phyloP scores from a whole-genome alignment of 2,113 vertebrate genomes.

The Rhinogobius similis region DNA sequence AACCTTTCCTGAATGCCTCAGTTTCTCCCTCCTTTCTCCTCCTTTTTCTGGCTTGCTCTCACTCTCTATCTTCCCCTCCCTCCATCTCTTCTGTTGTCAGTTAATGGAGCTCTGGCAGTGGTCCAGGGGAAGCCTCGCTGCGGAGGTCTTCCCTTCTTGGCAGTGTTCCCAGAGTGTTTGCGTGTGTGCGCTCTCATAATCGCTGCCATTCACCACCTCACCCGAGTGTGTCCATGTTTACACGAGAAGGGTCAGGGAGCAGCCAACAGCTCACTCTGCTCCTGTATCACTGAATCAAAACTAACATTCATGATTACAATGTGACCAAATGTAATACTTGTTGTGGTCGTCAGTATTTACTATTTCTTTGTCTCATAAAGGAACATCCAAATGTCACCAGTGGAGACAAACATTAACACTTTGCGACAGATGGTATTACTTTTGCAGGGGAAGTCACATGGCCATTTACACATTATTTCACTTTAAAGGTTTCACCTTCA shows the following conservation, averaged over 20 bases:
- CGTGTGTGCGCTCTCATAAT: conserved; percentile 69
- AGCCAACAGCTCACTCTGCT: conserved; percentile 68
- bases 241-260: conserved; percentile 74
- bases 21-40: conserved; percentile 1
- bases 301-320: background rate
- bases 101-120: conserved; percentile 66
- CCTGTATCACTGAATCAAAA: conserved; percentile 14
- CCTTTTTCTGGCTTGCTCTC: conserved; percentile 17
- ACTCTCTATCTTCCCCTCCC: conserved; percentile 9
- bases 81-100: conserved; percentile 30
- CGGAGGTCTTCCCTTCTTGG: conserved; percentile 78
- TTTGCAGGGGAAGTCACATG: background rate
- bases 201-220: conserved; percentile 76
- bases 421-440: too few relatives aligned
- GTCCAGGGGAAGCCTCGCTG: conserved; percentile 73
- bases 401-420: background rate
- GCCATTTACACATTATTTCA: too few relatives aligned
- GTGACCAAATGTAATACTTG: background rate
- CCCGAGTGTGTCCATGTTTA: conserved; percentile 79
- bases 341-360: too few relatives aligned
- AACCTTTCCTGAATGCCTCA: conserved; percentile 20
- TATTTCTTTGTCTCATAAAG: too few relatives aligned
- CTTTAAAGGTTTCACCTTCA: too few relatives aligned
- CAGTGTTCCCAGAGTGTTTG: conserved; percentile 61
- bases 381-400: background rate